Conservation (phyloP, 2,888 invertebrate species). For the Eupithecia pulchellata region DNA sequence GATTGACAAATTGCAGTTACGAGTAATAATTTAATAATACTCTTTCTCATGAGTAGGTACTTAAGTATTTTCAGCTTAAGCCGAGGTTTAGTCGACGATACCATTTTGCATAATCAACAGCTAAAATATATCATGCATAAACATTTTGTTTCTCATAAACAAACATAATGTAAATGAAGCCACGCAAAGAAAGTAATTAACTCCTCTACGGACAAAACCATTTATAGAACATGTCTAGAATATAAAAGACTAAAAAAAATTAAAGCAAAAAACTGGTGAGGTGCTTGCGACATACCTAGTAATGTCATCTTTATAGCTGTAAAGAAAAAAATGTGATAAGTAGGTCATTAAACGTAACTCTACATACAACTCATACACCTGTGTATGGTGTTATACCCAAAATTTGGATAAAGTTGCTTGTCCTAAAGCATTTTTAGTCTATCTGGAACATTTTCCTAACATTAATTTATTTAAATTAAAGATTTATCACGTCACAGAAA, state of each 20-base stretch:
- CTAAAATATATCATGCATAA: constrained; percentile 41
- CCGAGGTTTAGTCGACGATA: constrained; percentile 25
- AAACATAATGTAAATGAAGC: constrained; percentile 27
- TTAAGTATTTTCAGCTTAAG: constrained; percentile 10
- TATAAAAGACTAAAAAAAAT: not conserved
- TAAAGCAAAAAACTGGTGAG: no score
- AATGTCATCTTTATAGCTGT: constrained; percentile 78
- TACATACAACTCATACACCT: no score
- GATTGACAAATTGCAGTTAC: no score
- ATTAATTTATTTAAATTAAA: not conserved
- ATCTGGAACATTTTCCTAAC: not conserved
- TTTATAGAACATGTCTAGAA: not conserved
- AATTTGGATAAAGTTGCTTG: no score
- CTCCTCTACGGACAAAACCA: not conserved
- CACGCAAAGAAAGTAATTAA: constrained; percentile 24
- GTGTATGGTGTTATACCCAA: no score
- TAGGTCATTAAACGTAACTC: not conserved
- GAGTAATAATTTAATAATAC: not conserved
- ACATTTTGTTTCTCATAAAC: constrained; percentile 26
- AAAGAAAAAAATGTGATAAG: constrained; percentile 59
- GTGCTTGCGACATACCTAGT: constrained; percentile 69
- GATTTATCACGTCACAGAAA: no score
- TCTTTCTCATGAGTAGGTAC: not conserved
- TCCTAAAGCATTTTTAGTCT: not conserved
- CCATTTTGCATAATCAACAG: constrained; percentile 36